Evolutionary conservation across 2,113 vertebrate species (phyloP).

Genomic region (Pelvicachromis taeniatus): DNA sequence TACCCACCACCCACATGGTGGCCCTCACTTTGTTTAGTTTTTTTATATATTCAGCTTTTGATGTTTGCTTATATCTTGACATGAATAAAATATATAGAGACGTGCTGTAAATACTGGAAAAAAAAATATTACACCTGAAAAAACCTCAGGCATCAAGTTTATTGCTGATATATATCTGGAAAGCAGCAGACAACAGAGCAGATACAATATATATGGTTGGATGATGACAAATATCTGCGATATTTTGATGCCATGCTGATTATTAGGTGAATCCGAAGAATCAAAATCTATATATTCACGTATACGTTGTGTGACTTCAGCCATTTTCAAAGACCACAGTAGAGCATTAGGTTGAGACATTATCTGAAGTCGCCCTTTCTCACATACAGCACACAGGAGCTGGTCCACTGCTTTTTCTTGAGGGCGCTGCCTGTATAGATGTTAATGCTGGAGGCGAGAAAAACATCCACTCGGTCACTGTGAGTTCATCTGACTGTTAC

Average conservation of each 20-base stretch:
- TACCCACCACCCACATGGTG: constrained; percentile 36
- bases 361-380: not conserved
- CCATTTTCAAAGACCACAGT: not conserved
- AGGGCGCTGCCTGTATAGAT: not conserved
- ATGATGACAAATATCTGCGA: not conserved
- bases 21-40: not conserved
- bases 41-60: not conserved
- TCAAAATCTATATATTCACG: not conserved
- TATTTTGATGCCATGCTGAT: not conserved
- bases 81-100: not conserved
- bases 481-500: not conserved
- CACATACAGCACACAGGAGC: not conserved
- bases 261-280: not conserved
- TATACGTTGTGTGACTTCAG: not conserved
- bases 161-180: not conserved
- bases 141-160: not conserved
- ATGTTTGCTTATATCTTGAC: not conserved
- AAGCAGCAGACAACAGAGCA: not conserved
- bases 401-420: not conserved
- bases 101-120: not conserved
- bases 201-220: not conserved
- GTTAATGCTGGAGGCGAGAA: not conserved
- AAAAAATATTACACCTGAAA: not conserved
- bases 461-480: not conserved
- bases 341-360: not conserved